Evolutionary conservation across 2,113 vertebrate species (phyloP), one percentile per base, ranked within the genome.

Genomic region (Pelobates fuscus): DNA sequence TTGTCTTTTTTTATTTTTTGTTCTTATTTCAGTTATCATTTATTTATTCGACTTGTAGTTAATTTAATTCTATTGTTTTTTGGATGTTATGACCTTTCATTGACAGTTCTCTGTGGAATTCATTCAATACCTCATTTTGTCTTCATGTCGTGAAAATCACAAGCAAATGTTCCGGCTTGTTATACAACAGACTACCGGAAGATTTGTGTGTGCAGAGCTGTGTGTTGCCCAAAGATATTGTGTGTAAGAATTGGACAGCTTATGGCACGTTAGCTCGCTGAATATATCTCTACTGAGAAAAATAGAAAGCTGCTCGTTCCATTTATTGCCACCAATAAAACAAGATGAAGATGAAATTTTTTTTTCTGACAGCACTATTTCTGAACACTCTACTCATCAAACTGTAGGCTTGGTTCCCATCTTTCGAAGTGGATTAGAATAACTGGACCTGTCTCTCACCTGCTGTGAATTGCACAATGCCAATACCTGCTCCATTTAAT

Each of bases 261-360:
- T 18, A 49, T 49, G 44, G 44, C 44, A 49, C 2, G 44, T 18
- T 49, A 5, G 10, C 44, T 49, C 4, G 12, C 7, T 49, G 15
- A 49, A 49, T 14, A 14, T 15, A 14, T 49, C 44, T 49, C 44
- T 4, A 14, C 15, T 49, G 44, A 49, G 44, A 49, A 49, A n/a
- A 49, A 49, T 17, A 2, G 14, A 49, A 11, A 14, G 44, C 2
- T 49, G 4, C 15, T 12, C 5, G 44, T 15, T 17, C 44, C 15
- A 49, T 49, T 49, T 49, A 49, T 49, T 49, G 44, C 15, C 3
- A 49, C 44, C 44, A 49, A 49, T 49, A 49, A 49, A 49, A 49
- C 44, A 17, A 49, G 44, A 49, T 14, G 3, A 49, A 49, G 44
- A 49, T 49, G 44, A 18, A 18, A 49, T 4, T 17, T 49, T 49